Evolutionary conservation across 2,888 invertebrate genomes (phyloP), one percentile per base, ranked within the genome.

Genomic region (Carcina quercana): DNA sequence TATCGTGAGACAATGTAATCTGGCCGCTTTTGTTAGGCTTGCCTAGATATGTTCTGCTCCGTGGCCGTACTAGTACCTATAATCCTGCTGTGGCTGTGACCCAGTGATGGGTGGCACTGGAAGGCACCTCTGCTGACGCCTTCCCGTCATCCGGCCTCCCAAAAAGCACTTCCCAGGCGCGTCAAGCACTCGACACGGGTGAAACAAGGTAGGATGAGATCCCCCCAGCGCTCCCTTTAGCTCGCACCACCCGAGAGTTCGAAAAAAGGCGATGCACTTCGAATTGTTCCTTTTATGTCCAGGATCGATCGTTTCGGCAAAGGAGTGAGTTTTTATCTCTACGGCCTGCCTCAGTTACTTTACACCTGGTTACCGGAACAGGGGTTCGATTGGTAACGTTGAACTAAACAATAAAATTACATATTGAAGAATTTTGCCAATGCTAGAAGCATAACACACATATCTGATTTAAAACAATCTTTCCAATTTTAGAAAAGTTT

Each of bases 211-310:
- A 45, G 51, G 47, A 39, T 45, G 53, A 48, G 41, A 43, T 28
- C 30, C 36, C 42, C 45, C 43, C 53, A n/a, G 58, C 43, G 53
- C 53, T 40, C 47, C 48, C 64, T 68, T n/a, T 7, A 15, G 69
- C 72, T 64, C 61, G 70, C 60, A 55, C 54, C 67, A 47, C 55
- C 52, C 56, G 56, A 58, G 56, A 60, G 62, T 74, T 80, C 71
- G 74, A 79, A 82, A 82, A 83, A 82, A 79, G 79, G 80, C 82
- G 75, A 79, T 80, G 75, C 75, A 79, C 74, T 76, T 75, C 62
- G 64, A 66, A 79, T 78, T 80, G 82, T 80, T 78, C 82, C 71
- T 83, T 83, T 83, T 83, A 62, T 78, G 82, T 76, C 75, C 69
- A 66, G 71, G 60, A 83, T 83, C 82, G 83, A 83, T 82, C 82